Conservation (phyloP, 2,113 vertebrate species). For the Macrotis lagotis region DNA sequence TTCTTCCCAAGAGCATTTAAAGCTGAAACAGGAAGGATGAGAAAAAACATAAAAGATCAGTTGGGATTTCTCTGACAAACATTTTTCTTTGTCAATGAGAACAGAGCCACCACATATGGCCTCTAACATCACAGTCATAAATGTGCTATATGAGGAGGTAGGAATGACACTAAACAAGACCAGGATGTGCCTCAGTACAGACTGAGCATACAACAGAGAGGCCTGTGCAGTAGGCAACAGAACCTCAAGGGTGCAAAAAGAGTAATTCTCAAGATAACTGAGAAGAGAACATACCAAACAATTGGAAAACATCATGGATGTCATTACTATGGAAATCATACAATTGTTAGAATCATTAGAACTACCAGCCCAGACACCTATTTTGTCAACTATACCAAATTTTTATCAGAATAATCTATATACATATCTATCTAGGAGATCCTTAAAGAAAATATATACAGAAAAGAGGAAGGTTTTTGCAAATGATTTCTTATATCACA, state of each 20-base stretch:
- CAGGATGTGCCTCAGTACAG: neutral
- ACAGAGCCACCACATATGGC: neutral
- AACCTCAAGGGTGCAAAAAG: neutral
- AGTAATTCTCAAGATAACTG: neutral
- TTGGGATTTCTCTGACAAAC: neutral
- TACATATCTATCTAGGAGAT: neutral
- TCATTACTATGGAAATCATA: neutral
- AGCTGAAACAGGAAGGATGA: neutral
- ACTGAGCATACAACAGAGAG: neutral
- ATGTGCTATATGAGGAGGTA: neutral
- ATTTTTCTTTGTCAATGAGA: neutral
- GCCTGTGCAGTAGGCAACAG: neutral
- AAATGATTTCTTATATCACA: neutral
- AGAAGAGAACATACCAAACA: neutral
- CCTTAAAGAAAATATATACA: neutral
- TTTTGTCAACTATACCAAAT: neutral
- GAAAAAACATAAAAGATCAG: neutral
- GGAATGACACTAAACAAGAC: neutral
- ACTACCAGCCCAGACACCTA: neutral
- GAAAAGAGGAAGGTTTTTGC: neutral
- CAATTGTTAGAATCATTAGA: neutral
- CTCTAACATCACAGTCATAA: neutral
- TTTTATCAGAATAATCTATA: neutral
- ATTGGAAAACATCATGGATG: neutral
- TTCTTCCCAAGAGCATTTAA: neutral